Conservation (phyloP, 2,113 vertebrate genomes). For the Desmodus rotundus region DNA sequence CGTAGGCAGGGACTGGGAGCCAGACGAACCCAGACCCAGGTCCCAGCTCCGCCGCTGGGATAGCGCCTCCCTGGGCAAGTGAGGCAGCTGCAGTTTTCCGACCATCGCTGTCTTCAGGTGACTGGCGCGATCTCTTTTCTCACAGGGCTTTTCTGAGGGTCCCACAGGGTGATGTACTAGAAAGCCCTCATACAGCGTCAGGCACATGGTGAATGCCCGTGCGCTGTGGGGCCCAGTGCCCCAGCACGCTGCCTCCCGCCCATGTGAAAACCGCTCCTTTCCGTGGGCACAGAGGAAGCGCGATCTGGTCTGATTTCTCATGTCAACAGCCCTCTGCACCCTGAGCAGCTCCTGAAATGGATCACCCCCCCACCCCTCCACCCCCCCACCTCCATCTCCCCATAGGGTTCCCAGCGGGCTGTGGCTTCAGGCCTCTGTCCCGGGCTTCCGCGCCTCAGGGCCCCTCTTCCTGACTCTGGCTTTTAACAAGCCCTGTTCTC, state of each 20-base stretch:
- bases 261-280: neutral
- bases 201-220: neutral
- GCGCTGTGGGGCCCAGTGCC: neutral
- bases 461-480: neutral
- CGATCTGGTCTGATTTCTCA: neutral
- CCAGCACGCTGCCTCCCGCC: neutral
- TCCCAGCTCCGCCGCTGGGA: neutral
- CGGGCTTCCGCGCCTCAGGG: neutral
- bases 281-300: neutral
- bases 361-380: too few relatives aligned
- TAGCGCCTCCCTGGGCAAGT: neutral
- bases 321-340: neutral
- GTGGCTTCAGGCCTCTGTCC: too few relatives aligned
- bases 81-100: neutral
- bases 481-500: neutral
- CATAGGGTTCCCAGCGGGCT: neutral
- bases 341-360: neutral
- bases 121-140: neutral
- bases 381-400: rapidly evolving
- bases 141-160: neutral
- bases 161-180: neutral
- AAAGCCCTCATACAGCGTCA: neutral
- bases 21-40: neutral
- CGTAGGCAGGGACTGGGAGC: neutral
- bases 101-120: neutral